Conservation (phyloP, 2,888 invertebrate genomes). For the Lysandra bellargus region DNA sequence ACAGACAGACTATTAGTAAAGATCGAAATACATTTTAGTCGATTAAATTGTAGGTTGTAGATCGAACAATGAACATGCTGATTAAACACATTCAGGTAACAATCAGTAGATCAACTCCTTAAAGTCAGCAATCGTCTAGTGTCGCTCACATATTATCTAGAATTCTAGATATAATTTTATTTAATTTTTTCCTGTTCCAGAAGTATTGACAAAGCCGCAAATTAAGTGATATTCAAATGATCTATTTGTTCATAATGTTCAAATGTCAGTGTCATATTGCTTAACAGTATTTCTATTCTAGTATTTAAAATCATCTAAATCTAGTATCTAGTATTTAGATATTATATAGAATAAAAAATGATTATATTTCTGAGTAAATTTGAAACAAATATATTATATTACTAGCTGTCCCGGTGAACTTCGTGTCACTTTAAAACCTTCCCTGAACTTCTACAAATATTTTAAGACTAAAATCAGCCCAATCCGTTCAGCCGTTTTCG, state of each 20-base stretch:
- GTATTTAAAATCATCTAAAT: no score
- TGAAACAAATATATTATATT: no score
- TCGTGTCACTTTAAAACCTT: no score
- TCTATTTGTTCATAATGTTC: not conserved
- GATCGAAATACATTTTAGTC: not conserved
- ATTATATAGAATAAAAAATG: no score
- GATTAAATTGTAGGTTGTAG: not conserved
- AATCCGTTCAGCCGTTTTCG: no score
- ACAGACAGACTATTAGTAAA: not conserved
- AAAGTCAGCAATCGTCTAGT: not conserved
- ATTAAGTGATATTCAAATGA: not conserved
- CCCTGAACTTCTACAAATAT: no score
- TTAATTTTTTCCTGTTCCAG: not conserved
- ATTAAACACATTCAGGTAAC: not conserved
- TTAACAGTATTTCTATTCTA: not conserved
- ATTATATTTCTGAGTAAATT: no score
- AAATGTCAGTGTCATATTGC: not conserved
- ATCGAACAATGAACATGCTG: not conserved
- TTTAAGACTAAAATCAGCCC: no score
- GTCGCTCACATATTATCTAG: not conserved
- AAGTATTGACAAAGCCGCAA: not conserved
- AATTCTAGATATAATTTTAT: not conserved
- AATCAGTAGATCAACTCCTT: not conserved
- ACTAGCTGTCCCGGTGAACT: no score
- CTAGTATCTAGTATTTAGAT: no score